Base-by-base conservation (phyloP, 30 jellyfish, hydroid and myxozoan species). In the Haliclystus octoradiatus region DNA sequence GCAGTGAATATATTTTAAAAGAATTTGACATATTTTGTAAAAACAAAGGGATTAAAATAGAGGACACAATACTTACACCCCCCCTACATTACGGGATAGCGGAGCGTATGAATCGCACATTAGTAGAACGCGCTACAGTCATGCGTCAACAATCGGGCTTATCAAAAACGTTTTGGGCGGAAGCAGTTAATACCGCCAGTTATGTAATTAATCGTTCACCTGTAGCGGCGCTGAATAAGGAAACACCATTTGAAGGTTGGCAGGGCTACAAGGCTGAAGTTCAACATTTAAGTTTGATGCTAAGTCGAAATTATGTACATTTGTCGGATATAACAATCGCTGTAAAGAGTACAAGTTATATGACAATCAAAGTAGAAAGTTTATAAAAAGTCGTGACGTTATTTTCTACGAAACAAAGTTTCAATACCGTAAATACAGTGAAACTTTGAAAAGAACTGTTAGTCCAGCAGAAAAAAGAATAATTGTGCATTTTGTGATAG, bases 31-130 rank as follows among this genome's bases (percentile, higher is more conserved):
- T 28, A 3, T 75, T 65, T 34, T 30, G 57, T 9, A 49, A 28
- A 30, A 31, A 46, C 60, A 12, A 19, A 7, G 60, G 60, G 19
- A 46, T 46, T n/a, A n/a, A n/a, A n/a, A n/a, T n/a, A n/a, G n/a
- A n/a, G n/a, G n/a, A n/a, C n/a, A n/a, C n/a, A n/a, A n/a, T n/a
- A n/a, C n/a, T n/a, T n/a, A n/a, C n/a, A n/a, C n/a, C n/a, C n/a
- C n/a, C n/a, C n/a, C 80, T 62, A 61, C 66, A 74, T 31, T 62
- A 74, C 35, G 85, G 85, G 2, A 78, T 74, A 1, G 70, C 85
- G 12, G 85, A 74, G 32, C 77, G 77, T 0, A 67, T 52, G 83
- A 77, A 77, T 53, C 80, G 82, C 7, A 77, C 92, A 14, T 23
- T 77, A n/a, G 26, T 65, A 72, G 83, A 77, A 33, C 52, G 77